phyloP scores from a whole-genome alignment of 2,113 vertebrate genomes.

The human (Homo sapiens) region DNA sequence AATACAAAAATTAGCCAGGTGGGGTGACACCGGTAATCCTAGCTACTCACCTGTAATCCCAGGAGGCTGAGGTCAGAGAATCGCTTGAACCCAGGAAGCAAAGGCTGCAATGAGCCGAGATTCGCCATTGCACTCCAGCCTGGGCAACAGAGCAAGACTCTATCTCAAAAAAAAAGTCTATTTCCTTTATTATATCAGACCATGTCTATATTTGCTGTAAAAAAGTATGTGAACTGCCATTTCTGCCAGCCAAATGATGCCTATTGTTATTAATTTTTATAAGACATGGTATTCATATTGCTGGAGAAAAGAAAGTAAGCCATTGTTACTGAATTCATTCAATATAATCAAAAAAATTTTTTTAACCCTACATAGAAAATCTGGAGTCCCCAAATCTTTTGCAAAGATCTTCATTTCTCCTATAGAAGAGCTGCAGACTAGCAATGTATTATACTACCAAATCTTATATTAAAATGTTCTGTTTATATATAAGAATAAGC shows the following conservation, averaged over 20 bases:
- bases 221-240: background rate
- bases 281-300: background rate
- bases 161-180: background rate
- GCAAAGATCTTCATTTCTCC: background rate
- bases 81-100: no score
- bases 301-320: background rate
- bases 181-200: background rate
- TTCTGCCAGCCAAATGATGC: background rate
- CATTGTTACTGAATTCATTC: conserved; percentile 9
- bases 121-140: no score
- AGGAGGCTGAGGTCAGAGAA: no score
- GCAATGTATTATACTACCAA: background rate
- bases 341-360: background rate
- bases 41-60: no score
- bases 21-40: no score
- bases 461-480: conserved; percentile 29
- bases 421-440: background rate
- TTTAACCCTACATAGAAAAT: background rate
- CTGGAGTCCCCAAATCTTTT: background rate
- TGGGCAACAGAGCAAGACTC: no score
- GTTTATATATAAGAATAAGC: background rate
- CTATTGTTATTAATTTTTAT: background rate
- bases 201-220: background rate
- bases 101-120: no score
- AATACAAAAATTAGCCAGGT: no score